phyloP scores from a whole-genome alignment of 2,113 vertebrate species.

The Lophochroa leadbeateri region DNA sequence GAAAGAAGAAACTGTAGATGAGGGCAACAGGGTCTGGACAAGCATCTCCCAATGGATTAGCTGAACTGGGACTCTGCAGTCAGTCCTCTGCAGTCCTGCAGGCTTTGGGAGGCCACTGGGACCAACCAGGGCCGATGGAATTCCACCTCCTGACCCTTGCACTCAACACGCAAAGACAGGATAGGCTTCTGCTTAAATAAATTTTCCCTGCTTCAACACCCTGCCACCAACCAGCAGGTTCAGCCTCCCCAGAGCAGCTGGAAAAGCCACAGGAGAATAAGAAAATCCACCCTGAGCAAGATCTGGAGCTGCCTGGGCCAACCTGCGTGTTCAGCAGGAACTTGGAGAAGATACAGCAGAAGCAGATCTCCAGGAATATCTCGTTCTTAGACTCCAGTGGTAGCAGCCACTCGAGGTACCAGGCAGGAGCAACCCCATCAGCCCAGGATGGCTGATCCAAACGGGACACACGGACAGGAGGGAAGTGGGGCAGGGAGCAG shows the following conservation, averaged over 20 bases:
- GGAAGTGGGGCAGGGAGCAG: neutral
- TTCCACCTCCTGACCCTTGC: neutral
- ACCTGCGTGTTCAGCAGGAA: neutral
- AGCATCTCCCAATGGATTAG: neutral
- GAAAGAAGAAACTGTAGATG: neutral
- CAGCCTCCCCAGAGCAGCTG: neutral
- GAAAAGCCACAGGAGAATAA: neutral
- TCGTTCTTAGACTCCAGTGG: neutral
- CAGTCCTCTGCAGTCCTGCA: neutral
- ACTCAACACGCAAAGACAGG: neutral
- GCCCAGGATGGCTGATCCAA: accelerated
- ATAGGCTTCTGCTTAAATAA: neutral
- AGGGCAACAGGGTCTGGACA: neutral
- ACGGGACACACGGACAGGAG: accelerated
- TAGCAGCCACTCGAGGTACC: accelerated
- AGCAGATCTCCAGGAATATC: neutral
- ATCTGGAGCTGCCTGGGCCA: neutral
- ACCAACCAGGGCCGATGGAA: neutral
- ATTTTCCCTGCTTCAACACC: neutral
- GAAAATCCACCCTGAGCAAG: neutral
- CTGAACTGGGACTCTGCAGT: neutral
- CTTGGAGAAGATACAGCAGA: neutral
- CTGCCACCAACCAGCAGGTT: neutral
- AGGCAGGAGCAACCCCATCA: neutral
- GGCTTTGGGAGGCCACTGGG: neutral